phyloP scores from a whole-genome alignment of 2,888 invertebrate genomes.

The Galerucella pusilla region DNA sequence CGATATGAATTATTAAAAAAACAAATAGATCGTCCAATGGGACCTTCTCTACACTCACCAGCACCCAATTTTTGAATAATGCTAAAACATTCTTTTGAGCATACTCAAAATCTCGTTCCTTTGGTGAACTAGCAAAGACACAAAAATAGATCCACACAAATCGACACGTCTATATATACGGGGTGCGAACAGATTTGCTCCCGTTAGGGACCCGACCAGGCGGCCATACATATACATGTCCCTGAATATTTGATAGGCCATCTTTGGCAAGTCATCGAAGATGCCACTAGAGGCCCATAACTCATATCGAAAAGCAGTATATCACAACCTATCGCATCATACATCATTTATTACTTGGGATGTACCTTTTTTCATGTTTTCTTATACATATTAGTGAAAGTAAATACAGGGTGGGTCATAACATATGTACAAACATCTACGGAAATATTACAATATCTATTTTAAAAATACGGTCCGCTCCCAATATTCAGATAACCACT shows the following conservation, averaged over 20 bases:
- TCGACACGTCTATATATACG: slow-evolving; percentile 33
- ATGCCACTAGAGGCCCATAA: slow-evolving; percentile 64
- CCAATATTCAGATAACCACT: no score
- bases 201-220: slow-evolving; percentile 18
- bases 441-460: no score
- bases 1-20: neutral
- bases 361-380: slow-evolving; percentile 1
- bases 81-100: neutral
- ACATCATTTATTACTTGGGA: slow-evolving; percentile 56
- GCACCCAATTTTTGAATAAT: neutral
- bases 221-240: slow-evolving; percentile 53
- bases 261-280: slow-evolving; percentile 64
- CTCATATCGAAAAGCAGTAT: slow-evolving; percentile 64
- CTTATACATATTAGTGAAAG: no score
- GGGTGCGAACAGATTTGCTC: slow-evolving; percentile 31
- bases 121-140: slow-evolving; percentile 2
- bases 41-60: neutral
- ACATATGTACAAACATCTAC: no score
- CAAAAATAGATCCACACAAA: slow-evolving; percentile 22
- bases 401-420: no score
- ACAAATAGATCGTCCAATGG: neutral
- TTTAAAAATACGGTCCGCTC: no score
- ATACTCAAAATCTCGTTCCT: neutral
- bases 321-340: slow-evolving; percentile 61
- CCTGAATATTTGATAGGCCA: slow-evolving; percentile 63